phyloP scores from a whole-genome alignment of 2,113 vertebrate species.

The Vulpes lagopus region DNA sequence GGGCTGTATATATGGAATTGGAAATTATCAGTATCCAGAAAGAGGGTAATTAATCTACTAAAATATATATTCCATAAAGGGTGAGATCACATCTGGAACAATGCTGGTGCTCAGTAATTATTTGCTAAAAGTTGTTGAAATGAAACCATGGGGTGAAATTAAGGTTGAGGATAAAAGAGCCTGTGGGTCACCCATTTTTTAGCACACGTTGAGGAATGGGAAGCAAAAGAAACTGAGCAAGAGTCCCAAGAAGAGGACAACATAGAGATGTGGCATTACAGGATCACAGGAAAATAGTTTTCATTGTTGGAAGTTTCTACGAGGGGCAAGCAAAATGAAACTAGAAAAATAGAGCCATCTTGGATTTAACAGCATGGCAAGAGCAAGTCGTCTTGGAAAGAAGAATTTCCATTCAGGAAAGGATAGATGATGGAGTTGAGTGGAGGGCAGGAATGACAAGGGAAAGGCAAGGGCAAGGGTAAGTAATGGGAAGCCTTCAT shows the following conservation, averaged over 20 bases:
- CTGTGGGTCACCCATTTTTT: not conserved
- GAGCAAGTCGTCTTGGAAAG: not conserved
- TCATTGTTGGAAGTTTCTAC: constrained; percentile 14
- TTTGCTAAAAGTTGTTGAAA: not conserved
- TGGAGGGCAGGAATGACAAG: not conserved
- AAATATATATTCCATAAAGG: not conserved
- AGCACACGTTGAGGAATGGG: not conserved
- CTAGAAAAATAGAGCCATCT: not conserved
- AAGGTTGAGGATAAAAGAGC: not conserved
- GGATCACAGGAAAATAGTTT: not conserved
- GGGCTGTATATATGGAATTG: not conserved
- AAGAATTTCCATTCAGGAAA: not conserved
- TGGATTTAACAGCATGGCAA: not conserved
- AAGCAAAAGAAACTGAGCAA: not conserved
- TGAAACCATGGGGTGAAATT: not conserved
- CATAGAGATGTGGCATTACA: not conserved
- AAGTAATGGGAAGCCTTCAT: not conserved
- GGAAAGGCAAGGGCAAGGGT: not conserved
- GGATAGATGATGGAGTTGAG: not conserved
- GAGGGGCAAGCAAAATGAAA: not conserved
- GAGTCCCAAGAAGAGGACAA: not conserved
- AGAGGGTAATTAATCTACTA: not conserved
- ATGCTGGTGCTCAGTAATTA: not conserved
- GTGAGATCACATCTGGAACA: not conserved
- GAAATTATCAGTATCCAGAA: not conserved